Evolutionary conservation across 2,888 invertebrate species (phyloP), one percentile per base, ranked within the genome.

Genomic region (Drosophila quinaria): DNA sequence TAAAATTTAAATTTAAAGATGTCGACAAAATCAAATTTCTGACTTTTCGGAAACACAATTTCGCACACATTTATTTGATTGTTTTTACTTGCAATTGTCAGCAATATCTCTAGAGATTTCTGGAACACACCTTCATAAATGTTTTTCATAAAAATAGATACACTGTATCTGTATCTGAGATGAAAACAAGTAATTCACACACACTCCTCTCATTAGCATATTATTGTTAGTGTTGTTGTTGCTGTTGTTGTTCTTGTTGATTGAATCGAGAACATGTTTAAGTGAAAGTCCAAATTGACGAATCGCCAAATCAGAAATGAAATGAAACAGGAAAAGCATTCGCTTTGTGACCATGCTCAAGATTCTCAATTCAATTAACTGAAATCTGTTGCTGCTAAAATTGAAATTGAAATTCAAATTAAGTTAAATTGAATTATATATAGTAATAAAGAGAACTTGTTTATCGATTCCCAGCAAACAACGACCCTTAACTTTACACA

Each of bases 271-370:
- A 44, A 22, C 17, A 31, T 33, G 17, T 33, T 33, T n/a, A 49
- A 49, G 31, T 49, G 17, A 49, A 49, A 49, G 49, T 31, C 11
- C 17, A 29, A 17, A 10, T 33, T 19, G 17, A 33, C 19, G 46
- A 46, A 25, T 46, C 25, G 25, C 4, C 46, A 31, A 31, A 47
- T n/a, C n/a, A n/a, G n/a, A 4, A 25, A 25, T 25, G 25, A 19
- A 17, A n/a, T 35, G 1, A 50, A 50, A 22, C 50, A 33, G 50
- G 35, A 50, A 50, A 50, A 33, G 2, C 13, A 31, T 31, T 47
- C 31, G 15, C 15, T 15, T 35, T 50, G 50, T 13, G 5, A 15
- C 13, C 35, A 35, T 35, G 35, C 13, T 35, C 13, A 5, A 35
- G 35, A 11, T 44, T 15, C 8, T 25, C 29, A 15, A 39, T 39